Base-by-base conservation (phyloP, 2,888 invertebrate species). In the Troides oblongomaculatus region DNA sequence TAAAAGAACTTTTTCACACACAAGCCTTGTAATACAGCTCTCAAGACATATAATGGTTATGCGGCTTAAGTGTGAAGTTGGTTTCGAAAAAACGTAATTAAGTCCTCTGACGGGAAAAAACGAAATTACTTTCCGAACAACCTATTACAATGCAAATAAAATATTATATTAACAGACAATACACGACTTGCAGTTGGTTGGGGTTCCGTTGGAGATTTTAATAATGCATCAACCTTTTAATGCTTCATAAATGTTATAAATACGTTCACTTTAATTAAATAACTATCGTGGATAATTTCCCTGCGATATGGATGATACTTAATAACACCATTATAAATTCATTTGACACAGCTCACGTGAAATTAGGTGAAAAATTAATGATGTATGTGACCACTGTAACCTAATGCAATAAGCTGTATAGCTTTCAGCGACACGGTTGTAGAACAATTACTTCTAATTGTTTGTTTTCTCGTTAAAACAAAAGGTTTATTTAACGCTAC, bases 311-410 rank as follows among this genome's bases (percentile, higher is more conserved):
- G 57, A 58, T 61, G 30, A 10, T 64, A 59, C 56, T 65, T 61
- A 72, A 71, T 73, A 71, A 73, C 72, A 71, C 39, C 70, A 75
- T 71, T 71, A 75, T 75, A 75, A 75, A 77, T 75, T 76, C 68
- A 75, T 75, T 75, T 73, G 71, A 53, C 66, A 10, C 57, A 23
- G 53, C 53, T 53, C 53, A 53, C 53, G 8, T n/a, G 53, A 53
- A 53, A 53, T 53, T 53, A 53, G 53, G 53, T 53, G 53, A n/a
- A 53, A n/a, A 18, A 53, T 53, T 53, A n/a, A 18, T 53, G 0
- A n/a, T 53, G 6, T 1, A n/a, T 53, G 2, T n/a, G 6, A 53
- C n/a, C n/a, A n/a, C 12, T 6, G 14, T 46, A 17, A 43, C 43
- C 43, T 7, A 43, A 43, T 7, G 8, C 43, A 12, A 43, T 7